phyloP scores from a whole-genome alignment of 2,797 vertebrate species.

The Hyperoplus immaculatus region DNA sequence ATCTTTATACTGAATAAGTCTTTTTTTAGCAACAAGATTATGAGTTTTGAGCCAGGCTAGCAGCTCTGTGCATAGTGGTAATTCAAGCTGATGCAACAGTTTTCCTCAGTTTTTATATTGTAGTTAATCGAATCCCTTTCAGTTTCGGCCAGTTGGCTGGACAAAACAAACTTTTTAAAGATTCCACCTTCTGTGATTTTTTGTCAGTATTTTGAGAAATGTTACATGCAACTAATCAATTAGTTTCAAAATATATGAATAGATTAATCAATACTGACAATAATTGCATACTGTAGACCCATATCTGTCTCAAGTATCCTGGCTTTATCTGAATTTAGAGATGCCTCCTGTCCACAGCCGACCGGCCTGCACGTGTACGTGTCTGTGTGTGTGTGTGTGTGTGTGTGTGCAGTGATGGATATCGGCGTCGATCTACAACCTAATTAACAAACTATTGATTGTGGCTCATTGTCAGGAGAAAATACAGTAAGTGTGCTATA shows the following conservation, averaged over 20 bases:
- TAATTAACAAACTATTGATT: conserved; percentile 74
- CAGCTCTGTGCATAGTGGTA: neutral
- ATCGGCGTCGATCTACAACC: conserved; percentile 59
- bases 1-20: neutral
- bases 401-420: conserved; percentile 33
- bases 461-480: conserved; percentile 45
- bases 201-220: neutral
- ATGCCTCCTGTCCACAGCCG: neutral
- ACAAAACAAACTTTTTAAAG: neutral
- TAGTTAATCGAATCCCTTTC: neutral
- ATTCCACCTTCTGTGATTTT: neutral
- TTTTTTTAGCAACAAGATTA: neutral
- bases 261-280: neutral
- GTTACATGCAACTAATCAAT: no score
- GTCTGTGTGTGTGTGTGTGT: neutral
- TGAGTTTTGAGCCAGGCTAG: neutral
- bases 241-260: neutral
- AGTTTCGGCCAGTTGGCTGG: neutral
- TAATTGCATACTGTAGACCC: neutral
- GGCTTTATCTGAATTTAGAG: neutral
- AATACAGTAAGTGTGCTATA: conserved; percentile 39
- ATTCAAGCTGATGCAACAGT: neutral
- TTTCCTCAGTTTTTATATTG: neutral
- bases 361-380: neutral
- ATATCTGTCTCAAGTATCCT: conserved; percentile 10